These are phyloP conservation scores for Alligator sinensis DNA, from an alignment of 2,113 vertebrate species.

Conservation along the genomic window DNA sequence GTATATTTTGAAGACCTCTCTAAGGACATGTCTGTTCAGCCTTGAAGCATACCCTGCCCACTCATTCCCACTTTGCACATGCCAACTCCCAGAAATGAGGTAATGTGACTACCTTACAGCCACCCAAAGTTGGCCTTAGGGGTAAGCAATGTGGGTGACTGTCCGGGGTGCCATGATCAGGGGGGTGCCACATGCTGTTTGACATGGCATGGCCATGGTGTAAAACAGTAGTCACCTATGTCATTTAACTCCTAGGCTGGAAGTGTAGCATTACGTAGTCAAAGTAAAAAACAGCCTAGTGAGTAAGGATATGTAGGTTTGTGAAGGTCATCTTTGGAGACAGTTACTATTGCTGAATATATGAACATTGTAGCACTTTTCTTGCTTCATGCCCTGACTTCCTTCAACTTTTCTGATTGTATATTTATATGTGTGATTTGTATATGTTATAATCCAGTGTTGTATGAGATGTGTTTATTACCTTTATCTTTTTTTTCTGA, in stretches of 20 bases:
- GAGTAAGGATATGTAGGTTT: neutral
- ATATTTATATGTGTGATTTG: neutral
- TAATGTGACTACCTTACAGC: no score
- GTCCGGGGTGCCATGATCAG: no score
- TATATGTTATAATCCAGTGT: neutral
- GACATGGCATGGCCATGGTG: no score
- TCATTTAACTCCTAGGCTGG: neutral
- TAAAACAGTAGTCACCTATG: neutral
- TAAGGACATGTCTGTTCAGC: no score
- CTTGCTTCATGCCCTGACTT: conserved; percentile 5
- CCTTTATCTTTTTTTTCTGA: neutral
- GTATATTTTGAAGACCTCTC: no score
- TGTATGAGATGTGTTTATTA: neutral
- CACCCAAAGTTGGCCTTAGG: no score
- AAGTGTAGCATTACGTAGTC: neutral
- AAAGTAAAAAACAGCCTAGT: neutral
- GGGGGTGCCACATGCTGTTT: no score
- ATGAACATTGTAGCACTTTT: neutral
- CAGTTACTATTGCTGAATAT: neutral
- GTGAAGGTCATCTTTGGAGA: neutral
- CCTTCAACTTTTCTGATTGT: neutral
- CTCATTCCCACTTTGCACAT: no score
- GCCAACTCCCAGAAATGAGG: no score
- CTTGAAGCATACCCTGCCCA: no score
- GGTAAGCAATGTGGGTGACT: no score